Conservation (phyloP, 2,113 vertebrate genomes). For the Zosterops hypoxanthus region DNA sequence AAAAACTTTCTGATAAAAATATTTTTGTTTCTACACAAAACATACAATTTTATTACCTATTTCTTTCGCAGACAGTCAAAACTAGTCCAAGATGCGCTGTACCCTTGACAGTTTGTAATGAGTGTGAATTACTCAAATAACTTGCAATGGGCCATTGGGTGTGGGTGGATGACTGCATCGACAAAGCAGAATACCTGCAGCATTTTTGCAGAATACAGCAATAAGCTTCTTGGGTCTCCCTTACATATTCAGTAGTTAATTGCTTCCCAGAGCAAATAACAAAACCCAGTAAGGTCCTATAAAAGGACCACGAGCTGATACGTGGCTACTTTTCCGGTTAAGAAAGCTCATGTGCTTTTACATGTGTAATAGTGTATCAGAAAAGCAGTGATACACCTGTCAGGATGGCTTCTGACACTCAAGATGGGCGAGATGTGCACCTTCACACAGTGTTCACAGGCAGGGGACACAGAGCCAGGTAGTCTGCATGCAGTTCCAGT, state of each 20-base stretch:
- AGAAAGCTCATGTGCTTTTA: not conserved
- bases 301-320: not conserved
- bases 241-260: not conserved
- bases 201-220: not conserved
- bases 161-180: not conserved
- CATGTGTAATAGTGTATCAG: not conserved
- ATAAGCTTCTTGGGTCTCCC: not conserved
- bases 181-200: constrained; percentile 13
- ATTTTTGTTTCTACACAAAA: not conserved
- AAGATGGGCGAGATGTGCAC: not conserved
- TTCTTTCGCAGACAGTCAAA: not conserved
- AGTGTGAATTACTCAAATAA: constrained; percentile 25
- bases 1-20: not conserved
- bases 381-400: not conserved
- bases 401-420: not conserved
- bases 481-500: not conserved
- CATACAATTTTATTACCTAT: not conserved
- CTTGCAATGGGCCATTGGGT: constrained; percentile 5
- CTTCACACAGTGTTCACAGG: not conserved
- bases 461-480: not conserved
- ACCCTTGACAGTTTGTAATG: constrained; percentile 7
- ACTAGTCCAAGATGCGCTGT: not conserved
- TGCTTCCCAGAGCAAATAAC: not conserved
- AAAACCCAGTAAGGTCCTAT: not conserved
- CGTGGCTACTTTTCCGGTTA: not conserved